These are phyloP conservation scores for Zaprionus ghesquierei DNA, from an alignment of 1,140 invertebrate species.

Conservation along the genomic window DNA sequence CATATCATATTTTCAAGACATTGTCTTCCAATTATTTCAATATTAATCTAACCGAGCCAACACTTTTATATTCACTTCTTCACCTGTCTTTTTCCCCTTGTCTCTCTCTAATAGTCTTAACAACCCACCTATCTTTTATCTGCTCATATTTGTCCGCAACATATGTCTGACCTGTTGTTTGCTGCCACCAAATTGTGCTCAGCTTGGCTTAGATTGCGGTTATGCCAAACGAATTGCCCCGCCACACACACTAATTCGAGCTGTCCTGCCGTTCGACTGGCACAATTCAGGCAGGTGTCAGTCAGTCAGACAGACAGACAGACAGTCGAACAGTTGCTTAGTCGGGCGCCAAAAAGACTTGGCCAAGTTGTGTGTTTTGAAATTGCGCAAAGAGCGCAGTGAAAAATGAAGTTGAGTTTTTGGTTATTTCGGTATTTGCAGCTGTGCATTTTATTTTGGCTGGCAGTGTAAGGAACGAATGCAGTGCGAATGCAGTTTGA, in stretches of 20 bases:
- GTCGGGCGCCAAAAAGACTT: not conserved
- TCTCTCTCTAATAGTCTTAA: not conserved
- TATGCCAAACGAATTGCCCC: conserved; percentile 19
- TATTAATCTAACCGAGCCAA: too few species aligned
- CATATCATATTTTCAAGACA: too few species aligned
- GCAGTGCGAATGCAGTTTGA: not conserved
- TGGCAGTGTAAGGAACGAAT: conserved; percentile 10
- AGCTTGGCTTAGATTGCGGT: conserved; percentile 8
- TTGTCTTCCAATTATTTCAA: too few species aligned
- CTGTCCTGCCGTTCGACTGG: conserved; percentile 29
- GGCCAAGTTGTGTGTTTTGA: conserved; percentile 12
- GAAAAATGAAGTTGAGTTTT: conserved; percentile 25
- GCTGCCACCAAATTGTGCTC: not conserved
- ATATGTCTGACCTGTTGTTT: conserved; percentile 18
- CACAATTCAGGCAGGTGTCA: conserved; percentile 68
- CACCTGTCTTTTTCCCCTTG: not conserved
- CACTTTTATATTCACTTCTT: too few species aligned
- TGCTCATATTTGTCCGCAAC: conserved; percentile 12
- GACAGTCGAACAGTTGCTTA: conserved; percentile 4
- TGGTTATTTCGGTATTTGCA: conserved; percentile 6
- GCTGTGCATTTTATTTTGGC: conserved; percentile 30
- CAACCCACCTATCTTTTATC: conserved; percentile 8
- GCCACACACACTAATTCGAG: conserved; percentile 36
- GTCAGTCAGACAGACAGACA: conserved; percentile 33
- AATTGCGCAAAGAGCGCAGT: conserved; percentile 31